phyloP scores from a whole-genome alignment of 2,113 vertebrate genomes.

The Poeciliopsis retropinna region DNA sequence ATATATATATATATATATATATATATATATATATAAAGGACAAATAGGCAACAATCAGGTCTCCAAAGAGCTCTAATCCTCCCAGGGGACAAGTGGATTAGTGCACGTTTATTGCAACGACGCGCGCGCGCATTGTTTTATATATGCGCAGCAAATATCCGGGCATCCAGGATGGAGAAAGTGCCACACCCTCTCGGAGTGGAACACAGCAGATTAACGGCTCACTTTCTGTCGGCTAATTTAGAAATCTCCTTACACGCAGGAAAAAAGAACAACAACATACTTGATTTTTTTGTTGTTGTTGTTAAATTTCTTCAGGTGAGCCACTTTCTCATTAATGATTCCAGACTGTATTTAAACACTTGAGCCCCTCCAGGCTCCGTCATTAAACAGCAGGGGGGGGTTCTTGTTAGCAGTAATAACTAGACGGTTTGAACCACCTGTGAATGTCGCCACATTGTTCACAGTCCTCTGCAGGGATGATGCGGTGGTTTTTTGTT shows the following conservation, averaged over 20 bases:
- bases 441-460: neutral
- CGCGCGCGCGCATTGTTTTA: neutral
- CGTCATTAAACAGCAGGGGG: neutral
- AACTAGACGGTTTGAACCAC: conserved; percentile 2
- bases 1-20: no score
- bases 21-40: neutral
- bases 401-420: neutral
- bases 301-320: no score
- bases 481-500: neutral
- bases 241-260: neutral
- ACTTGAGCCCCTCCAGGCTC: no score
- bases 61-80: conserved; percentile 61
- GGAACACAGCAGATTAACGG: neutral
- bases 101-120: conserved; percentile 34
- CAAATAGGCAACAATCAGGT: neutral
- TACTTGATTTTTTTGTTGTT: no score
- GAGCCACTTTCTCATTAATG: neutral
- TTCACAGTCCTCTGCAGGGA: neutral
- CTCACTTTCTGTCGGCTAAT: neutral
- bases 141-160: neutral
- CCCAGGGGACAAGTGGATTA: conserved; percentile 64
- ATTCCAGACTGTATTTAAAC: neutral
- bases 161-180: neutral
- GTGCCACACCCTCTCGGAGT: conserved; percentile 56
- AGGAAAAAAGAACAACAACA: no score